Evolutionary conservation across 1,140 invertebrate species (phyloP), one percentile per base, ranked within the genome.

Genomic region (Eupeodes corollae): DNA sequence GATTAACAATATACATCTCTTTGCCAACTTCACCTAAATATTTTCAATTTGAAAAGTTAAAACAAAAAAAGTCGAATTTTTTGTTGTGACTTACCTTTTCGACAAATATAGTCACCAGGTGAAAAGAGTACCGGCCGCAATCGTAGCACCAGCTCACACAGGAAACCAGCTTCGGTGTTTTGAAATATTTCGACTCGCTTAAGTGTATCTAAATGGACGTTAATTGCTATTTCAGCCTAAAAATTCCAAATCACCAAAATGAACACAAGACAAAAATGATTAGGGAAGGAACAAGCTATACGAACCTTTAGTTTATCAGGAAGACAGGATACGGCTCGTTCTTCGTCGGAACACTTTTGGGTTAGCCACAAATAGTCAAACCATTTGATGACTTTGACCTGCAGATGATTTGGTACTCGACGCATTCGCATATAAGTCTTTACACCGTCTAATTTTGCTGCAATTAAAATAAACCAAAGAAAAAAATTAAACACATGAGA

Each of bases 1-100:
- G 77, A 74, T 96, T 97, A 54, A 98, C 93, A 77, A 98, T 98
- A 75, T 98, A 98, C 93, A 97, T 97, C 72, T 97, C 93, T 74
- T 97, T 97, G 48, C 94, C 93, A 47, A 97, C 92, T 77, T 97
- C 93, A 56, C 93, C 93, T 98, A 48, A n/a, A 39, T 2, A 14
- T 37, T 37, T 37, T 14, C 11, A 37, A 5, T 3, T 26, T 26
- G 21, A 26, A 26, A 5, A 26, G 21, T 26, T 5, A 16, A 42
- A 42, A 26, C 5, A 16, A 42, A 42, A 19, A 42, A 42, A 26
- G 16, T 16, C 10, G 39, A 9, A 10, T 13, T 10, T 40, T 10
- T 40, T 18, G 39, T 16, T 19, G 16, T 48, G 48, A 62, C 67
- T 73, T 75, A 96, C 92, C 93, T 87, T 98, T 98, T 59, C 93